Percentiles rank a stretch among this genome's conserved stretches.
These are phyloP conservation scores for Eurosta solidaginis DNA, from an alignment of 1,140 invertebrate genomes.

Conservation along the genomic window DNA sequence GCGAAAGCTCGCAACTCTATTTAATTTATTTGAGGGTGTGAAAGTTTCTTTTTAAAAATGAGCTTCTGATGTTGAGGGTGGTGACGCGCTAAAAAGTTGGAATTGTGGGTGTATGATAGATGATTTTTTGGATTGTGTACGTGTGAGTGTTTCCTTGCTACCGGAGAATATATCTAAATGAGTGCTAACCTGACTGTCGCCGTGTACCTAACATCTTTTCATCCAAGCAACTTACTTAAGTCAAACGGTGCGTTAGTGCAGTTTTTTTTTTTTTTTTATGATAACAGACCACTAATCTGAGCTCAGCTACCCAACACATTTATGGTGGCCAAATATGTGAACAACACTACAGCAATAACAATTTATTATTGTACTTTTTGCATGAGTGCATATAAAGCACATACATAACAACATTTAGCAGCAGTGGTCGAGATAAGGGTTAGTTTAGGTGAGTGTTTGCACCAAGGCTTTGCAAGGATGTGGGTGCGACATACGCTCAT, in stretches of 20 bases:
- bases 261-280: slow-evolving; percentile 33
- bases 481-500: neutral
- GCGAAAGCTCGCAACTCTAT: neutral
- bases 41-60: neutral
- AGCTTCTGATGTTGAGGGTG: too few species aligned
- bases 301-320: slow-evolving; percentile 8
- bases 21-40: neutral
- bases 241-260: slow-evolving; percentile 28
- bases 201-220: neutral
- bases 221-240: neutral
- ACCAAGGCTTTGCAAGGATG: too few species aligned
- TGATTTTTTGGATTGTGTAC: too few species aligned
- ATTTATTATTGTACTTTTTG: neutral
- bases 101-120: neutral
- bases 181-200: neutral
- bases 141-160: too few species aligned
- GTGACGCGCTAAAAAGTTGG: too few species aligned
- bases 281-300: slow-evolving; percentile 37
- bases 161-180: neutral
- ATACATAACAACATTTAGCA: neutral
- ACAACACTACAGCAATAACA: neutral
- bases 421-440: neutral
- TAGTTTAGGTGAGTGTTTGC: neutral
- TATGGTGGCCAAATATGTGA: neutral
- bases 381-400: neutral